These are phyloP conservation scores for Caenorhabditis sulstoni DNA, from an alignment of 2,888 invertebrate species.

Conservation along the genomic window DNA sequence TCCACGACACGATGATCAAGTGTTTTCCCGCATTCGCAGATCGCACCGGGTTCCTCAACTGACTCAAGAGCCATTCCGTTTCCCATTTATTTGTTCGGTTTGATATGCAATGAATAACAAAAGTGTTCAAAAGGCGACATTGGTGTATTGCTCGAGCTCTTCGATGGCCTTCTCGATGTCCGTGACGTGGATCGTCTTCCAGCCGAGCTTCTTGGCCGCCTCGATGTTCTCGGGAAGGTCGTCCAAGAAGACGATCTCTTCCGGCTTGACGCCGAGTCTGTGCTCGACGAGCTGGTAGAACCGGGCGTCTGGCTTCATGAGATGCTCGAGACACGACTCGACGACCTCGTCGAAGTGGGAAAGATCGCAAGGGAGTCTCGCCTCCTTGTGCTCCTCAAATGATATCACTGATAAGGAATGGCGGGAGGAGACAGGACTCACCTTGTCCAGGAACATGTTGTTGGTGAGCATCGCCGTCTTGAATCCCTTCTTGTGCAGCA, in stretches of 20 bases:
- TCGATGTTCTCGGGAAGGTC: conserved; percentile 69
- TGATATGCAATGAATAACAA: neutral
- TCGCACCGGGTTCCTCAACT: conserved; percentile 54
- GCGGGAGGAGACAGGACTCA: conserved; percentile 19
- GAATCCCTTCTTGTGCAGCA: conserved; percentile 61
- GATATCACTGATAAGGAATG: neutral
- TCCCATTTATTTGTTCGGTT: conserved; percentile 32
- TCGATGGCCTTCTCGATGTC: conserved; percentile 43
- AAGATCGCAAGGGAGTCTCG: conserved; percentile 59
- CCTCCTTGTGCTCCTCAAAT: conserved; percentile 53
- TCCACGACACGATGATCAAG: conserved; percentile 61
- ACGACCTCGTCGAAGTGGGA: conserved; percentile 70
- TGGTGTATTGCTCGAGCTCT: conserved; percentile 28
- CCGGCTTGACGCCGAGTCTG: conserved; percentile 48
- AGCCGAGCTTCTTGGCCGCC: conserved; percentile 68
- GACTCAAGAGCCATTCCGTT: conserved; percentile 27
- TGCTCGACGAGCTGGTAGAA: conserved; percentile 64
- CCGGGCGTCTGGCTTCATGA: conserved; percentile 68
- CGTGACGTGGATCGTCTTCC: conserved; percentile 65
- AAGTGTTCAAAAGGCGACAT: conserved; percentile 26
- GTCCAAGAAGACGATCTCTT: conserved; percentile 72
- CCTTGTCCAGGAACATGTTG: conserved; percentile 69
- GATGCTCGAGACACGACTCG: conserved; percentile 69
- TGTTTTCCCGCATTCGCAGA: conserved; percentile 65
- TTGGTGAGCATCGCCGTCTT: conserved; percentile 73